phyloP scores from a whole-genome alignment of 2,888 invertebrate species.

The Spatulosminthurus flaviceps region DNA sequence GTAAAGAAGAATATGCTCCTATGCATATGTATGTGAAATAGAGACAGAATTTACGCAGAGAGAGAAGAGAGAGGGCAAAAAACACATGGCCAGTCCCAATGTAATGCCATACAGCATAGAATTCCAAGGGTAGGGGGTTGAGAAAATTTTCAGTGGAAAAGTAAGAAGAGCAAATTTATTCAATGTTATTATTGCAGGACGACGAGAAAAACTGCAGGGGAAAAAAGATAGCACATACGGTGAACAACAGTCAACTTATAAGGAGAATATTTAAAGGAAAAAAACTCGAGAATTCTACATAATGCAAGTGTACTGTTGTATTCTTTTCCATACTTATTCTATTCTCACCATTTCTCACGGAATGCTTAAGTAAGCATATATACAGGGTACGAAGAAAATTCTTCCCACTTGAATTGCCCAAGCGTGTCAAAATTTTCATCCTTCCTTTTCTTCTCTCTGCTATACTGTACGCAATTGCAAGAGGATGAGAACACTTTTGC shows the following conservation, averaged over 20 bases:
- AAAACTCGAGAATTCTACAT: conserved; percentile 12
- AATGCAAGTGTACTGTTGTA: conserved; percentile 19
- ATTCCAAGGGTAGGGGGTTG: conserved; percentile 45
- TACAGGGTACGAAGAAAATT: conserved; percentile 22
- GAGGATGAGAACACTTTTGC: too few species aligned
- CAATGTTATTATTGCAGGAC: conserved; percentile 15
- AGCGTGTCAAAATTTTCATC: conserved; percentile 21
- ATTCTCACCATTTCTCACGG: conserved; percentile 10
- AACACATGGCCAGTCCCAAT: background rate
- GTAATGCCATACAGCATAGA: background rate
- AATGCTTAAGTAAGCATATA: background rate
- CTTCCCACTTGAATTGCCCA: conserved; percentile 14
- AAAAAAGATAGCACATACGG: conserved; percentile 27
- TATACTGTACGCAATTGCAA: background rate
- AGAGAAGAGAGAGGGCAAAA: conserved; percentile 26
- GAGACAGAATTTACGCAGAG: background rate
- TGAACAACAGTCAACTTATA: background rate
- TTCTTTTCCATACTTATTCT: conserved; percentile 10
- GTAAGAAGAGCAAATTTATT: conserved; percentile 8
- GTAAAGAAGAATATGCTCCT: too few species aligned
- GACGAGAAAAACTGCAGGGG: conserved; percentile 33
- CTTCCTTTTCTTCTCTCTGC: background rate
- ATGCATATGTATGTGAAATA: background rate
- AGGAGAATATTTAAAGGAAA: conserved; percentile 1
- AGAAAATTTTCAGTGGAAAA: conserved; percentile 37